Conservation (phyloP, 2,888 invertebrate genomes). For the Polylopha cassiicola region DNA sequence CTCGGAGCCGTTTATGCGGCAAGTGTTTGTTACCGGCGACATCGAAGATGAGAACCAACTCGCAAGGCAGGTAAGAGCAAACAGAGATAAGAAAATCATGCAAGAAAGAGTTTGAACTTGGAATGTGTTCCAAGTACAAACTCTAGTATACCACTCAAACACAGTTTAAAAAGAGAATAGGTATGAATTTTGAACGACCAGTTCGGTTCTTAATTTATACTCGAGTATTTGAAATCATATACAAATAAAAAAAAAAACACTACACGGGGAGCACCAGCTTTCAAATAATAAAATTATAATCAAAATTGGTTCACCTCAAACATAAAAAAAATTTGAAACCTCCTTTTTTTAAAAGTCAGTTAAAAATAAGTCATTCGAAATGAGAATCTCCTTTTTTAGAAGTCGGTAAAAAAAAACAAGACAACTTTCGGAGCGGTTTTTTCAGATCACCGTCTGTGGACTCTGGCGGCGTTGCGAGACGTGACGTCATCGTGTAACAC, state of each 20-base stretch:
- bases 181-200: no score
- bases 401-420: constrained; percentile 41
- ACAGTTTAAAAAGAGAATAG: no score
- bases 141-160: no score
- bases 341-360: no score
- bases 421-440: constrained; percentile 60
- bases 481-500: constrained; percentile 56
- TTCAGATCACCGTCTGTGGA: constrained; percentile 58
- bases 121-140: constrained; percentile 53
- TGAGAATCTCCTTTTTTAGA: constrained; percentile 5
- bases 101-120: constrained; percentile 52
- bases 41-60: constrained; percentile 78
- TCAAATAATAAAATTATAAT: no score
- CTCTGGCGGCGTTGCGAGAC: constrained; percentile 45
- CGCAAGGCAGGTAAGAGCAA: constrained; percentile 79
- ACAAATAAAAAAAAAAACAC: not conserved
- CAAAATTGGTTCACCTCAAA: no score
- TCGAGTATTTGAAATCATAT: constrained; percentile 33
- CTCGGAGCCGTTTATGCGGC: constrained; percentile 97
- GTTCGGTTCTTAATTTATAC: no score
- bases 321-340: no score
- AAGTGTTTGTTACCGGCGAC: constrained; percentile 90
- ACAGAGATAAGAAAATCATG: constrained; percentile 19
- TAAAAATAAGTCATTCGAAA: no score
- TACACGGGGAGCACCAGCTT: no score